These are phyloP conservation scores for Zaprionus ghesquierei DNA, from an alignment of 1,140 invertebrate genomes.

Conservation along the genomic window DNA sequence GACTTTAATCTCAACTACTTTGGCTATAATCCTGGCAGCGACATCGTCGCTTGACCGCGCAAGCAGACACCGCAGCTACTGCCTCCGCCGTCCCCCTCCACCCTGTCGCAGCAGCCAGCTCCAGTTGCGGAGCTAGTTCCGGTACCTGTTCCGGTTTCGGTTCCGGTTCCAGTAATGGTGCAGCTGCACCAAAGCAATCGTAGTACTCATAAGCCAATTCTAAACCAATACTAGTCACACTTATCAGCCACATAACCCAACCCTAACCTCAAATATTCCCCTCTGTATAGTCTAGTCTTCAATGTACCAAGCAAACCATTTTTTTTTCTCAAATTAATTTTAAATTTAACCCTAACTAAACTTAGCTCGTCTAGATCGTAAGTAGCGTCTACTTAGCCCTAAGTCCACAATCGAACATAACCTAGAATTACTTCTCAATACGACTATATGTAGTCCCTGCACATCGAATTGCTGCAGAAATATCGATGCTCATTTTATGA, in stretches of 20 bases:
- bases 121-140: neutral
- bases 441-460: neutral
- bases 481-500: too few species aligned
- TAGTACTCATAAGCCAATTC: conserved; percentile 70
- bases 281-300: conserved; percentile 72
- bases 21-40: conserved; percentile 76
- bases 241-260: conserved; percentile 6
- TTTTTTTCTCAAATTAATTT: conserved; percentile 42
- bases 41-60: conserved; percentile 81
- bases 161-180: neutral
- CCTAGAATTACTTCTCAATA: neutral
- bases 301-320: conserved; percentile 51
- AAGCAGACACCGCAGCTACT: conserved; percentile 5
- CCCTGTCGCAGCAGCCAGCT: neutral
- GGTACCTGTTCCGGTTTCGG: neutral
- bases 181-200: conserved; percentile 50
- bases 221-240: conserved; percentile 76
- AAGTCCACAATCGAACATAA: conserved; percentile 17
- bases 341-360: conserved; percentile 29
- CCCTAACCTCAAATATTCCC: neutral
- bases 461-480: neutral
- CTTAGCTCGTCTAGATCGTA: conserved; percentile 26
- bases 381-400: conserved; percentile 39
- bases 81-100: neutral
- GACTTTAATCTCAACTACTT: conserved; percentile 83